Percentiles rank a stretch among this genome's conserved stretches.
These are phyloP conservation scores for Dromaius novaehollandiae DNA, from an alignment of 2,113 vertebrate species.

Conservation along the genomic window DNA sequence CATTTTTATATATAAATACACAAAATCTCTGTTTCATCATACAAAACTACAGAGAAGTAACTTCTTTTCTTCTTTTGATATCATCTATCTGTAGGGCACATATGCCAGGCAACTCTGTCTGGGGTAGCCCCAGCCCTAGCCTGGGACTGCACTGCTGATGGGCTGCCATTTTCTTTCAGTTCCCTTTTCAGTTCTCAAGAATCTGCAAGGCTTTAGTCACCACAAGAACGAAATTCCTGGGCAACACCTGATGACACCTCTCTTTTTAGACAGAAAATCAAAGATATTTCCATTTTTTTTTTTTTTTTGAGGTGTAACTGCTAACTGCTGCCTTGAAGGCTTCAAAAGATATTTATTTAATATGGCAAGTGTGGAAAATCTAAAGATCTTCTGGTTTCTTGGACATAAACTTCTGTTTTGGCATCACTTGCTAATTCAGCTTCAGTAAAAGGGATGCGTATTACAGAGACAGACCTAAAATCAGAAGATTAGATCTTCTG, in stretches of 20 bases:
- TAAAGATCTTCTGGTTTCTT: background rate
- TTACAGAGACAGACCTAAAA: background rate
- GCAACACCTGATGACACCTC: background rate
- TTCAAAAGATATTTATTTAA: background rate
- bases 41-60: background rate
- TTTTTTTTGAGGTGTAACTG: conserved; percentile 29
- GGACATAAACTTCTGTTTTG: background rate
- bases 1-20: background rate
- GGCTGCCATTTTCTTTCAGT: conserved; percentile 43
- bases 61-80: background rate
- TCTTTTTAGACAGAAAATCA: background rate
- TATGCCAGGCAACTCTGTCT: conserved; percentile 21
- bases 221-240: conserved; percentile 20
- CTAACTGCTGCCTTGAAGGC: background rate
- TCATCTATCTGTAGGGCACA: conserved; percentile 35
- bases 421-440: background rate
- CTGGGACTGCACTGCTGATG: background rate
- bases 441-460: background rate
- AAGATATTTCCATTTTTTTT: background rate
- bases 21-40: background rate
- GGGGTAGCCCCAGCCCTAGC: conserved; percentile 9
- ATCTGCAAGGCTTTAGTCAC: conserved; percentile 41
- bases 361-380: background rate
- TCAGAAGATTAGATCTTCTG: background rate
- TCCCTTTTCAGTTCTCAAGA: conserved; percentile 41